These are phyloP conservation scores for Borostomias antarcticus DNA, from an alignment of 2,797 vertebrate genomes.

Conservation along the genomic window DNA sequence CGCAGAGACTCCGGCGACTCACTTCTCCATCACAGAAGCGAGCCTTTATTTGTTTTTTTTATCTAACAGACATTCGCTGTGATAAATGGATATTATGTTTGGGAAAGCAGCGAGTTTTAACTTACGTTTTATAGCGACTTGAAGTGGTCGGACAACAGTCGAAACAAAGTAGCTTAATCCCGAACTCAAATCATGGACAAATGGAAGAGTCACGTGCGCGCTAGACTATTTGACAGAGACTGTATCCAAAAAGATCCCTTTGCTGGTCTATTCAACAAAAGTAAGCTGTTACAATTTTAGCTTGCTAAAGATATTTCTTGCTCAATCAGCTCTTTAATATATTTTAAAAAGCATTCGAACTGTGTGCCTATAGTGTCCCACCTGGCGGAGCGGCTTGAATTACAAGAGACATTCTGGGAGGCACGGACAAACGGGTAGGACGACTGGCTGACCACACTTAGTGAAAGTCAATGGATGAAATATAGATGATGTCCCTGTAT, in stretches of 20 bases:
- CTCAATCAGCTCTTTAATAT: background rate
- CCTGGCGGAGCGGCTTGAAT: conserved; percentile 68
- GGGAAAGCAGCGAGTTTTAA: background rate
- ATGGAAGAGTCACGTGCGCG: conserved; percentile 75
- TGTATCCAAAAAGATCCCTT: conserved; percentile 62
- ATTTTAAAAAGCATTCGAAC: background rate
- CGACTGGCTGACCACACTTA: too few relatives aligned
- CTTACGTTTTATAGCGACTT: background rate
- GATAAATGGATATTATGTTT: background rate
- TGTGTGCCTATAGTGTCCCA: conserved; percentile 61
- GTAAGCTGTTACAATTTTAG: conserved; percentile 52
- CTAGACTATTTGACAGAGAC: conserved; percentile 66
- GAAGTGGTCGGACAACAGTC: background rate
- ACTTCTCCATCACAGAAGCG: background rate
- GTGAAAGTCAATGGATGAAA: too few relatives aligned
- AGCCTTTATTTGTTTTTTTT: background rate
- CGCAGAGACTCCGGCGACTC: too few relatives aligned
- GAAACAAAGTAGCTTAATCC: background rate
- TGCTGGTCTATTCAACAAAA: conserved; percentile 63
- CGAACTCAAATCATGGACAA: conserved; percentile 53
- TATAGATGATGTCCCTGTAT: too few relatives aligned
- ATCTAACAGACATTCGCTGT: background rate
- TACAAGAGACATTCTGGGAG: conserved; percentile 61
- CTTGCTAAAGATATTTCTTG: background rate
- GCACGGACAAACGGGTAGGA: conserved; percentile 57